A percentile compares a stretch with the other conserved stretches of the same genome.
Conservation (phyloP, 64 coral and sea anemone genomes). For the Exaiptasia diaphana region DNA sequence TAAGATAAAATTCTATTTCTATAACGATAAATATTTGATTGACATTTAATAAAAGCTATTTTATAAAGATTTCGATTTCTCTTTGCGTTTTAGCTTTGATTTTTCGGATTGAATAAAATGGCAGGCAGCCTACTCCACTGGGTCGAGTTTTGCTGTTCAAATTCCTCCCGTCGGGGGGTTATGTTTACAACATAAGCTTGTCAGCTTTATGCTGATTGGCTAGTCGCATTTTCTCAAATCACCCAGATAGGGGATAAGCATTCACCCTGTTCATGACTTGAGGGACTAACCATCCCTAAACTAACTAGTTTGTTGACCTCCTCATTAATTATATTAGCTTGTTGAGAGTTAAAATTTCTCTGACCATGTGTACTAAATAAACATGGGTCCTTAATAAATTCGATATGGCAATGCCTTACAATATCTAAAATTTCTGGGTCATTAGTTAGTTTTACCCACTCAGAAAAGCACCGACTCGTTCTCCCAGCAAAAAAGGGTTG, state of each 20-base stretch:
- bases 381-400: slow-evolving; percentile 37
- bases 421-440: slow-evolving; percentile 51
- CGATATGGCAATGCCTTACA: slow-evolving; percentile 26
- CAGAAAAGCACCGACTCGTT: slow-evolving; percentile 22
- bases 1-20: too few species aligned
- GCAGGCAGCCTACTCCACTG: too few species aligned
- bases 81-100: too few species aligned
- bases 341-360: slow-evolving; percentile 27
- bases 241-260: slow-evolving; percentile 42
- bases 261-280: slow-evolving; percentile 27
- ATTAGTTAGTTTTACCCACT: slow-evolving; percentile 37
- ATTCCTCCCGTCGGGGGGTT: too few species aligned
- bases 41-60: too few species aligned
- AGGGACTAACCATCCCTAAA: slow-evolving; percentile 15
- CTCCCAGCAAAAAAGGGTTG: slow-evolving; percentile 27
- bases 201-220: too few species aligned
- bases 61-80: too few species aligned
- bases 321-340: slow-evolving; percentile 1
- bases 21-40: too few species aligned
- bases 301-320: slow-evolving; percentile 26
- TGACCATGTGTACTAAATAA: slow-evolving; percentile 22
- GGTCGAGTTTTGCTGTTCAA: too few species aligned
- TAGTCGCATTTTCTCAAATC: too few species aligned
- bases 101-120: too few species aligned
- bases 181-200: too few species aligned